Conservation (phyloP, 2,113 vertebrate species). For the Cyanoderma ruficeps region DNA sequence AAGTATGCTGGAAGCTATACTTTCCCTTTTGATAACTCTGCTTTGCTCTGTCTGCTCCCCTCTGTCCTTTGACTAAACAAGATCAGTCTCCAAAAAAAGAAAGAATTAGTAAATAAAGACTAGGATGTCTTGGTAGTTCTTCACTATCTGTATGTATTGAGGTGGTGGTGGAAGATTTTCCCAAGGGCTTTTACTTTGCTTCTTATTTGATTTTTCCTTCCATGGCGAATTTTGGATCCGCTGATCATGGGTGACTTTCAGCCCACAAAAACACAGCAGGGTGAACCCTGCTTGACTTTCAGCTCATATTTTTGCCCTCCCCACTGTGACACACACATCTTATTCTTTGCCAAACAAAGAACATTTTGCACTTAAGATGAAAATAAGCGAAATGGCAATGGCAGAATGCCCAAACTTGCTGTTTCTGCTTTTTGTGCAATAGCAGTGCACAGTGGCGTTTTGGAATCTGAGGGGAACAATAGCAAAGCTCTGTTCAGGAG, state of each 20-base stretch:
- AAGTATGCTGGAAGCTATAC: neutral
- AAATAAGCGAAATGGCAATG: conserved; percentile 51
- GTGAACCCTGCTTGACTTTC: conserved; percentile 33
- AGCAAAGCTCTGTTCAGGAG: neutral
- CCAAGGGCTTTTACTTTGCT: neutral
- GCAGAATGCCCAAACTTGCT: conserved; percentile 30
- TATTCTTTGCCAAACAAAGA: conserved; percentile 30
- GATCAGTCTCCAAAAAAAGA: neutral
- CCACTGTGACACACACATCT: conserved; percentile 8
- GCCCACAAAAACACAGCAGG: conserved; percentile 8
- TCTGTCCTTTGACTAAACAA: neutral
- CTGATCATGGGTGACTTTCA: conserved; percentile 19
- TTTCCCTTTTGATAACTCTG: neutral
- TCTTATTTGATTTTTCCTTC: neutral
- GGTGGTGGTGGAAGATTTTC: neutral
- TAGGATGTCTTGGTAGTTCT: neutral
- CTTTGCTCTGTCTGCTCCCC: neutral
- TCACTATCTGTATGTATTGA: neutral
- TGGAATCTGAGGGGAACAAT: conserved; percentile 18
- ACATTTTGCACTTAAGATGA: conserved; percentile 43
- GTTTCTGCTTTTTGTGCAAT: conserved; percentile 42
- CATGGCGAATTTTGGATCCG: neutral
- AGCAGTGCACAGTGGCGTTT: conserved; percentile 8
- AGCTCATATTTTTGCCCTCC: conserved; percentile 21
- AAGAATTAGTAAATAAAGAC: neutral